Conservation (phyloP, 1,140 invertebrate genomes). For the Lasaia peninsularis region DNA sequence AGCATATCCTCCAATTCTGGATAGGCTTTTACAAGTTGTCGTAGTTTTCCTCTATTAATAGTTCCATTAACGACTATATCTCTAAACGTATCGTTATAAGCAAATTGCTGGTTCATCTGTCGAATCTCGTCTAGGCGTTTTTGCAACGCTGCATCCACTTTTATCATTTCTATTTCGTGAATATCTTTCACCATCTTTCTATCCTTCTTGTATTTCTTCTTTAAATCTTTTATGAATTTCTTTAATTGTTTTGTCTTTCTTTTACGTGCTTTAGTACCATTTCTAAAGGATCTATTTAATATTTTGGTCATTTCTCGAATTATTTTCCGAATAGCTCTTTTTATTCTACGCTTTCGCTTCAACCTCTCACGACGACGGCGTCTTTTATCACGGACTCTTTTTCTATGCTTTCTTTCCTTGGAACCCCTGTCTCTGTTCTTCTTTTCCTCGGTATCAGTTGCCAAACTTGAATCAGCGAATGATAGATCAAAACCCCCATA, state of each 20-base stretch:
- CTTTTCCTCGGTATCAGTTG: slow-evolving; percentile 45
- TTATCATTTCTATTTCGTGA: slow-evolving; percentile 44
- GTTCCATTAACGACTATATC: slow-evolving; percentile 50
- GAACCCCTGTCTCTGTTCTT: slow-evolving; percentile 32
- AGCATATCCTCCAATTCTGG: slow-evolving; percentile 40
- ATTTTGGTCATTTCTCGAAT: slow-evolving; percentile 53
- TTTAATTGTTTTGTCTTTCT: slow-evolving; percentile 54
- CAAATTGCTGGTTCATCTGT: slow-evolving; percentile 40
- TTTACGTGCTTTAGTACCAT: slow-evolving; percentile 45
- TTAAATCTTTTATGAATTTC: slow-evolving; percentile 52
- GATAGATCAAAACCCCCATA: slow-evolving; percentile 56
- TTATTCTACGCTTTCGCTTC: slow-evolving; percentile 50
- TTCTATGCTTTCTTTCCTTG: slow-evolving; percentile 32
- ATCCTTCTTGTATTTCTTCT: slow-evolving; percentile 51
- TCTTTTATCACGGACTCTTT: slow-evolving; percentile 27
- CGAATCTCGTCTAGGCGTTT: slow-evolving; percentile 42
- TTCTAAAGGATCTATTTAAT: slow-evolving; percentile 45
- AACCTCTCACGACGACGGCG: slow-evolving; percentile 39
- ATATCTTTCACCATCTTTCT: slow-evolving; percentile 46
- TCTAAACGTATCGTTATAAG: slow-evolving; percentile 49
- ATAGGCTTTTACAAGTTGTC: slow-evolving; percentile 41
- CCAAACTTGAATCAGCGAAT: slow-evolving; percentile 44
- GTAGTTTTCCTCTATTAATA: slow-evolving; percentile 32
- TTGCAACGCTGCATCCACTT: slow-evolving; percentile 42
- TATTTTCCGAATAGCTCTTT: slow-evolving; percentile 48